These are phyloP conservation scores for Lysandra coridon DNA, from an alignment of 2,888 invertebrate genomes.

Conservation along the genomic window DNA sequence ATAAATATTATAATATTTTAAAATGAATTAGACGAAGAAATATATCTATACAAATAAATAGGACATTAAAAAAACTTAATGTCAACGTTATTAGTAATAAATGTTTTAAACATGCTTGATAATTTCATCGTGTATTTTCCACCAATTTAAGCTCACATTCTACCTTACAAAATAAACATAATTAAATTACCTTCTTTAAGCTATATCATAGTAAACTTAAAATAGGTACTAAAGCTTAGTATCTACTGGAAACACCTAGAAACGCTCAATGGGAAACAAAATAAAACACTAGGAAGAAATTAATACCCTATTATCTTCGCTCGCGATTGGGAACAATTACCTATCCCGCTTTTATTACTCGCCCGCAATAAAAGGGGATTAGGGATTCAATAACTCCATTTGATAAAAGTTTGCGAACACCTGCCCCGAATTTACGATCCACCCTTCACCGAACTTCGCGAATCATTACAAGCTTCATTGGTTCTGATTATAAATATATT, in stretches of 20 bases:
- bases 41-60: too few species aligned
- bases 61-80: too few species aligned
- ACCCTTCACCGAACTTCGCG: constrained; percentile 51
- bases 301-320: constrained; percentile 47
- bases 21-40: too few species aligned
- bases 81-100: too few species aligned
- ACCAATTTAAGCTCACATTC: too few species aligned
- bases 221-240: not conserved
- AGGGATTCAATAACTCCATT: constrained; percentile 66
- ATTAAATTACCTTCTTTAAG: too few species aligned
- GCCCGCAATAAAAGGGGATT: constrained; percentile 67
- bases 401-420: constrained; percentile 58
- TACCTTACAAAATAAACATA: too few species aligned
- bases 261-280: constrained; percentile 31
- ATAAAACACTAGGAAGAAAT: constrained; percentile 43
- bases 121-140: too few species aligned
- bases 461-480: constrained; percentile 43
- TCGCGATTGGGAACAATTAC: constrained; percentile 52
- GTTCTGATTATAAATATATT: constrained; percentile 37
- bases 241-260: constrained; percentile 11
- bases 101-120: too few species aligned
- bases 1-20: too few species aligned
- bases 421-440: constrained; percentile 58
- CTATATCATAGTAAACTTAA: too few species aligned
- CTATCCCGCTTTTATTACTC: constrained; percentile 53